These are phyloP conservation scores for Pseudopipra pipra DNA, from an alignment of 2,113 vertebrate species.

Conservation along the genomic window DNA sequence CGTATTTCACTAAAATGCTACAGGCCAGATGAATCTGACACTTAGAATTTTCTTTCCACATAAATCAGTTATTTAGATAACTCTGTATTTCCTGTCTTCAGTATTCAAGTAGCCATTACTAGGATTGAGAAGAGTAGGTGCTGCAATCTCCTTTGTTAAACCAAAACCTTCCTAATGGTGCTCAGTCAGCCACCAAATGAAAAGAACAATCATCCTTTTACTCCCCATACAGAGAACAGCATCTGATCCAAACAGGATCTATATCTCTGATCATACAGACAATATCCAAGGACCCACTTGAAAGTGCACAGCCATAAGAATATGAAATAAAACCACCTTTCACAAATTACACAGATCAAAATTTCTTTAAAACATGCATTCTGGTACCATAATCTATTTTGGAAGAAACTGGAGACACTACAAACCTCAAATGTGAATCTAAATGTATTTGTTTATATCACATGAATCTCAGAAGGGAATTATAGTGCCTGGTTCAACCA, in stretches of 20 bases:
- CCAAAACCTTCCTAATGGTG: background rate
- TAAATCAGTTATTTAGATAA: background rate
- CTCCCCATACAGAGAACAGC: background rate
- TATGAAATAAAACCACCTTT: background rate
- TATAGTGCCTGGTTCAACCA: background rate
- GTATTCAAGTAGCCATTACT: background rate
- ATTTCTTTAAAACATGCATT: background rate
- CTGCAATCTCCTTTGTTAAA: background rate
- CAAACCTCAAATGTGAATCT: slow-evolving; percentile 8
- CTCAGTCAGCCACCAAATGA: background rate
- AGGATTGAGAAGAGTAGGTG: background rate
- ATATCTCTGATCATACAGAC: background rate
- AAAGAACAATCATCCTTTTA: background rate
- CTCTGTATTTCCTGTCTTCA: background rate
- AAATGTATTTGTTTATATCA: slow-evolving; percentile 33
- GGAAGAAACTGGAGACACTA: background rate
- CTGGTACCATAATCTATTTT: background rate
- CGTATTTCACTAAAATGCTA: background rate
- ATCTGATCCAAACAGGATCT: background rate
- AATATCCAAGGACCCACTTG: background rate
- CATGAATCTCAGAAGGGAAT: background rate
- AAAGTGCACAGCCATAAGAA: background rate
- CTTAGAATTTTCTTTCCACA: background rate
- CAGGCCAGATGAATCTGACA: background rate
- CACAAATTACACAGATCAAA: background rate